These are phyloP conservation scores for Lithodes maja DNA, from an alignment of 2,888 invertebrate genomes.

Conservation along the genomic window DNA sequence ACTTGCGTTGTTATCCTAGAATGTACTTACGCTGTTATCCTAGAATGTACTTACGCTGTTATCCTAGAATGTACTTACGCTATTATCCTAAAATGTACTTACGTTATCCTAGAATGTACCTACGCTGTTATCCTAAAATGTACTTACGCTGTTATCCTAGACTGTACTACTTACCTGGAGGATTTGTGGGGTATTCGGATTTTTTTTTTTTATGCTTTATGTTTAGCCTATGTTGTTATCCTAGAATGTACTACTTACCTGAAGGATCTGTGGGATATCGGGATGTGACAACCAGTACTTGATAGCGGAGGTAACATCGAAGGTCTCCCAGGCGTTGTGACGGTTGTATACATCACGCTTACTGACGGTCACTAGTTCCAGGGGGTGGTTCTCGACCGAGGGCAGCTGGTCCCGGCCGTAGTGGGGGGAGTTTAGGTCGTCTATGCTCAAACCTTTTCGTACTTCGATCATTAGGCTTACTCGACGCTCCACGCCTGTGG, in stretches of 20 bases:
- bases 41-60: too few species aligned
- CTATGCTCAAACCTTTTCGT: not conserved
- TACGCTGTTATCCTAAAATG: too few species aligned
- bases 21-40: too few species aligned
- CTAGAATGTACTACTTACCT: conserved; percentile 21
- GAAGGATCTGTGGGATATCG: conserved; percentile 32
- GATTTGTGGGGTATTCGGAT: too few species aligned
- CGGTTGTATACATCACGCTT: conserved; percentile 50
- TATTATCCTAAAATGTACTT: too few species aligned
- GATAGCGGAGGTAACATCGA: conserved; percentile 53
- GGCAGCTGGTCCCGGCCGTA: not conserved
- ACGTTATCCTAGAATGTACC: too few species aligned
- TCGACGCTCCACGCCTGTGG: conserved; percentile 52
- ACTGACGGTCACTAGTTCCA: conserved; percentile 29
- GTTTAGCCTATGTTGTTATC: too few species aligned
- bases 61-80: too few species aligned
- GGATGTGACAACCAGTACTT: conserved; percentile 49
- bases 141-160: too few species aligned
- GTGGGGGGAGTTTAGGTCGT: not conserved
- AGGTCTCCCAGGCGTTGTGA: conserved; percentile 62
- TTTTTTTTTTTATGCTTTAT: too few species aligned
- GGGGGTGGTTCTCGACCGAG: not conserved
- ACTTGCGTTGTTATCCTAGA: too few species aligned
- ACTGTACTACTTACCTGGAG: too few species aligned
- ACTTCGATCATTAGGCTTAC: conserved; percentile 43